These are phyloP conservation scores for Peromyscus eremicus DNA, from an alignment of 2,797 vertebrate species.

Conservation along the genomic window DNA sequence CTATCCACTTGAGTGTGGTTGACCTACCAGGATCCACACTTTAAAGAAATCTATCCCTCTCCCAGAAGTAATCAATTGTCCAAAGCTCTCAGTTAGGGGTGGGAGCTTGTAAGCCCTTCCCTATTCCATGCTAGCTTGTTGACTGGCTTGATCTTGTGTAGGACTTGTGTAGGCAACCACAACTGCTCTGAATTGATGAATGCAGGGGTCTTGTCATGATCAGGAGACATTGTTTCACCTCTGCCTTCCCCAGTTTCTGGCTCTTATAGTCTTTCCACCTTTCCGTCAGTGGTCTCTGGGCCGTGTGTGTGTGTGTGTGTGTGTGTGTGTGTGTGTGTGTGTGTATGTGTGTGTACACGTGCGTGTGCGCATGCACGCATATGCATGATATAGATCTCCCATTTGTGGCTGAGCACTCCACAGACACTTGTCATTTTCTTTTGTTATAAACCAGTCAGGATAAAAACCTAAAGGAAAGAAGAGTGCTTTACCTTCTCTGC, in stretches of 20 bases:
- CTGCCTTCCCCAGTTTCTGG: neutral
- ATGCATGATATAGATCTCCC: neutral
- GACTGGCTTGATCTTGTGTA: neutral
- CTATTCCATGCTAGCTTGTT: neutral
- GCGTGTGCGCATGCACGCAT: neutral
- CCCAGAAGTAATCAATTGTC: neutral
- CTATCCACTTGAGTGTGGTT: neutral
- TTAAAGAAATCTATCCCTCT: neutral
- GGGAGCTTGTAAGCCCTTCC: neutral
- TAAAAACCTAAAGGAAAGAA: conserved; percentile 56
- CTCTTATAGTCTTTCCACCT: neutral
- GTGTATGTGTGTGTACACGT: too few species aligned
- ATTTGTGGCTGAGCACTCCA: neutral
- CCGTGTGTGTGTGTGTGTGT: neutral
- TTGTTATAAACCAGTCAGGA: conserved; percentile 21
- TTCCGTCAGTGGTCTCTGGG: neutral
- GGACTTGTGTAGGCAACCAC: neutral
- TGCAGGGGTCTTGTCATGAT: neutral
- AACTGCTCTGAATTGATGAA: neutral
- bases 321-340: neutral
- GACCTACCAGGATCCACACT: neutral
- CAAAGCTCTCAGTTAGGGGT: neutral
- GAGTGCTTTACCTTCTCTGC: conserved; percentile 40
- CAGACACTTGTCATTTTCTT: conserved; percentile 29
- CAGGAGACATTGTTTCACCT: neutral